Evolutionary conservation across 23 tunicate genomes (phyloP), one percentile per base, ranked within the genome.

Genomic region (Corella eumyota): DNA sequence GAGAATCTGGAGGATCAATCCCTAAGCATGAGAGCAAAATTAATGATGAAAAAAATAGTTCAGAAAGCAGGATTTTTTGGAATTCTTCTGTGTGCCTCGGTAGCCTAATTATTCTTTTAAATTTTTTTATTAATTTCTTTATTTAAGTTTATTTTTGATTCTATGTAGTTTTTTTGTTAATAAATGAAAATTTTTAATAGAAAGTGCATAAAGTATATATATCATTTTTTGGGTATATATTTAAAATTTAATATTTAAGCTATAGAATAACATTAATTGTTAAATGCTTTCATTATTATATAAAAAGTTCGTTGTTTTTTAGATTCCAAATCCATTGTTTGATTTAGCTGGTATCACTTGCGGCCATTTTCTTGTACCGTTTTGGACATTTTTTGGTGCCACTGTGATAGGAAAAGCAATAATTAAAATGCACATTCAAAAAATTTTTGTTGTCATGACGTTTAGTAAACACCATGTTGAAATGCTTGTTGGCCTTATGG

Each of bases 281-380:
- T n/a, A n/a, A n/a, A n/a, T n/a, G n/a, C n/a, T n/a, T n/a, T n/a
- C n/a, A n/a, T n/a, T n/a, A n/a, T n/a, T n/a, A n/a, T n/a, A n/a
- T n/a, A n/a, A n/a, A n/a, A n/a, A n/a, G n/a, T n/a, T n/a, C n/a
- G n/a, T n/a, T n/a, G n/a, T 33, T 56, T 49, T 36, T 23, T 37
- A 86, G 95, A 91, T 91, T 34, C 98, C 98, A 0, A 91, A 91
- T 53, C 98, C 98, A 19, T 62, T 91, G 37, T 91, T 91, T 36
- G 98, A 91, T 37, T 62, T 91, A 11, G 98, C 98, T 30, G 98
- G 98, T 5, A 91, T 91, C 30, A 91, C 98, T 1, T 91, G 98
- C 47, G 98, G 98, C 7, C 98, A 91, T 32, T 91, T 91, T 56
- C 83, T 91, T 57, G 98, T 91, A 35, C 98, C 98, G 21, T 91